Evolutionary conservation across 2,888 invertebrate genomes (phyloP).

Genomic region (Phaonia tiefii): DNA sequence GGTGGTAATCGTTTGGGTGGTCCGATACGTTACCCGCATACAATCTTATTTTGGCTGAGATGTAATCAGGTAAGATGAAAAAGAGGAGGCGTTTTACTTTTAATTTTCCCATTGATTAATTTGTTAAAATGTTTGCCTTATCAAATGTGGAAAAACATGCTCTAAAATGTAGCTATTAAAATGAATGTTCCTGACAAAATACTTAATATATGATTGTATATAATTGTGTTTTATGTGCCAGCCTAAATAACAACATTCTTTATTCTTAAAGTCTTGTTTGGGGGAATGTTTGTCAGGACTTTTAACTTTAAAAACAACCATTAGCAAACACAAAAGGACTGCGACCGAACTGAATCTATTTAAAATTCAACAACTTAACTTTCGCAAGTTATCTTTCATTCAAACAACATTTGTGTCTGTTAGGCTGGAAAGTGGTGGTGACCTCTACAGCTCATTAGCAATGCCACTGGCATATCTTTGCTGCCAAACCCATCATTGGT

Average conservation of each 20-base stretch:
- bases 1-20: constrained; percentile 86
- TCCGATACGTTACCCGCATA: constrained; percentile 87
- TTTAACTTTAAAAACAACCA: too few species aligned
- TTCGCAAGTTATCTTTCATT: constrained; percentile 48
- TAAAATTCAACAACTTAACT: constrained; percentile 52
- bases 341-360: constrained; percentile 27
- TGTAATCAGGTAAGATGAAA: constrained; percentile 89
- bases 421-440: constrained; percentile 24
- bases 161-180: too few species aligned
- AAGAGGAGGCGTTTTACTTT: too few species aligned
- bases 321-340: not conserved
- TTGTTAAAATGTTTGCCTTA: too few species aligned
- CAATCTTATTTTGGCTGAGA: constrained; percentile 91
- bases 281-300: too few species aligned
- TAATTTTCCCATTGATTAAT: too few species aligned
- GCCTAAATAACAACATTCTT: too few species aligned
- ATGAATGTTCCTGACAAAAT: too few species aligned
- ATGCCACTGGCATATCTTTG: constrained; percentile 59
- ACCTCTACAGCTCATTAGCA: constrained; percentile 42
- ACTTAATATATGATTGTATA: too few species aligned
- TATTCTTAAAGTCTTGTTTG: too few species aligned
- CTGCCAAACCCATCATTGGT: not conserved
- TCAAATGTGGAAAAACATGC: too few species aligned
- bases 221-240: too few species aligned
- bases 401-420: constrained; percentile 8